Conservation (phyloP, 1,140 invertebrate species). For the Sipha flava region DNA sequence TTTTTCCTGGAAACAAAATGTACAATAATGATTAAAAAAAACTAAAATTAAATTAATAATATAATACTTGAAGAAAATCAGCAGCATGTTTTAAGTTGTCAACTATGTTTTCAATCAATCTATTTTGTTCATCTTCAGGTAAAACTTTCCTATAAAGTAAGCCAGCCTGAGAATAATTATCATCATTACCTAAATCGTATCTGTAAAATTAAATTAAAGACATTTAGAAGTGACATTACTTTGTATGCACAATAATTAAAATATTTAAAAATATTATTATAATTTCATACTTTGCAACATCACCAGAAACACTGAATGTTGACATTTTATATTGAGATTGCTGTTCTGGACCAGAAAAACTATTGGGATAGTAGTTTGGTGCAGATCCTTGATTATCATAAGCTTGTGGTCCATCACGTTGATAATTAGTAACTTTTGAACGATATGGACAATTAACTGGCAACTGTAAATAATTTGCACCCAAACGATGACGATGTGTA, state of each 20-base stretch:
- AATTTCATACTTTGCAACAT: constrained; percentile 44
- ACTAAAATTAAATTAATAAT: not conserved
- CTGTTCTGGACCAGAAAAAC: constrained; percentile 72
- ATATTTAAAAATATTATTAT: too few relatives aligned
- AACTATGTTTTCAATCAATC: constrained; percentile 73
- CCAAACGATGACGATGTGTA: constrained; percentile 87
- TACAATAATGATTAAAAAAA: not conserved
- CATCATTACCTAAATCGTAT: constrained; percentile 74
- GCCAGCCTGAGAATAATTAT: constrained; percentile 80
- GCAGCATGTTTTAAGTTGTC: constrained; percentile 66
- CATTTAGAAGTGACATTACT: too few relatives aligned
- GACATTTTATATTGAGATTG: constrained; percentile 45
- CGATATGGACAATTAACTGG: constrained; percentile 89
- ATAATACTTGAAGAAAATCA: constrained; percentile 67
- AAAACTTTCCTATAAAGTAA: constrained; percentile 75
- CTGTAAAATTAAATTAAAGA: constrained; percentile 44
- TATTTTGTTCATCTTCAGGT: constrained; percentile 57
- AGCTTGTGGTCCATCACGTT: constrained; percentile 74
- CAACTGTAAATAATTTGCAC: constrained; percentile 84
- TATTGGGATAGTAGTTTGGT: constrained; percentile 95
- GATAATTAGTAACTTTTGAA: constrained; percentile 59
- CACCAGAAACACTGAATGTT: constrained; percentile 45
- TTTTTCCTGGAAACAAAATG: constrained; percentile 47
- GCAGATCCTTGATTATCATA: constrained; percentile 61
- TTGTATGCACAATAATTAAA: too few relatives aligned